Base-by-base conservation (phyloP, 2,888 invertebrate genomes). In the Ptilodon capucinus region DNA sequence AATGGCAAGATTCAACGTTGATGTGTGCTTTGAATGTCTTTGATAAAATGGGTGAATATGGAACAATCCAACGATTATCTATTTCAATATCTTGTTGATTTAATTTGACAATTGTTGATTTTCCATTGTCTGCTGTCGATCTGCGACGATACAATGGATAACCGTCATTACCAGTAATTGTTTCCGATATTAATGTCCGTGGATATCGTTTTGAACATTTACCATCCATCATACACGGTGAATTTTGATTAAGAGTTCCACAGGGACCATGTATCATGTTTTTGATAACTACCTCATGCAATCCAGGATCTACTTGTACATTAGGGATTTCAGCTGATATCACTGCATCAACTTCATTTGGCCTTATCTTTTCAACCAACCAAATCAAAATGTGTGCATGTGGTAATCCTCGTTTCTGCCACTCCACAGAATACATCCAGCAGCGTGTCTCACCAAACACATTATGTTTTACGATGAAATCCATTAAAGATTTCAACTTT, bases 351-450 rank as follows among this genome's bases (percentile, higher is more conserved):
- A 51, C 42, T 28, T 42, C 28, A 11, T 47, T 30, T 1, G 46
- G 46, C n/a, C 44, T 13, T 5, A 46, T 39, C 34, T 17, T 46
- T n/a, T 39, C 32, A 16, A 14, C 5, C 4, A 51, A 9, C 51
- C 51, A 46, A n/a, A 46, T 1, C 17, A 46, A 38, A 25, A 51
- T 25, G 18, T 46, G 46, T 2, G 38, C 43, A 36, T 49, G 44
- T 6, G 44, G 44, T 14, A 44, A 14, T 0, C 55, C 55, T 4
- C 55, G 42, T 17, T 51, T 59, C 43, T 59, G 55, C 53, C 51
- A 59, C 14, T 53, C 52, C 0, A 50, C 11, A 9, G 44, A 14
- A 9, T 49, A 51, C 49, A 59, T 40, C n/a, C 4, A 40, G 21
- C 50, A 59, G 2, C 35, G 41, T 28, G 40, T 36, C 7, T 13